Evolutionary conservation across 2,888 invertebrate genomes (phyloP).

Genomic region (Apodemia zela): DNA sequence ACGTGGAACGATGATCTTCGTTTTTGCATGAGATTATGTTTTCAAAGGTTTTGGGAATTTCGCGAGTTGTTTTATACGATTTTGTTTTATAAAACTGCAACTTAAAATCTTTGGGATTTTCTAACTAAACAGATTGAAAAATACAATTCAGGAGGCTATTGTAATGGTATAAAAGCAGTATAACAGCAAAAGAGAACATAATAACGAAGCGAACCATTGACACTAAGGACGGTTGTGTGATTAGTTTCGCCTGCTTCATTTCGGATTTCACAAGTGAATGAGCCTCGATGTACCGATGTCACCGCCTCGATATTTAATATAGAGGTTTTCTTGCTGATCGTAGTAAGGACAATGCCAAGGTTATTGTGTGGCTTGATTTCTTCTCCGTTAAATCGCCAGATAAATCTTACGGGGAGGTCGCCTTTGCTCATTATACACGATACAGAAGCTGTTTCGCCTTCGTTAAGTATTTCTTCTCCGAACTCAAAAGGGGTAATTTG

Average conservation of each 20-base stretch:
- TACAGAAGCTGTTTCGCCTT: constrained; percentile 86
- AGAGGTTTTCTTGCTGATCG: constrained; percentile 83
- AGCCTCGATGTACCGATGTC: constrained; percentile 81
- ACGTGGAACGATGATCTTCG: too few relatives aligned
- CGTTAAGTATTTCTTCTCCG: constrained; percentile 86
- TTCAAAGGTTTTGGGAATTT: neutral
- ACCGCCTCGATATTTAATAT: constrained; percentile 84
- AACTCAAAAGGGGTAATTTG: constrained; percentile 88
- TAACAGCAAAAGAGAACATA: constrained; percentile 35
- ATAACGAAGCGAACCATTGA: constrained; percentile 77
- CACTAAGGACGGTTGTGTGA: constrained; percentile 80
- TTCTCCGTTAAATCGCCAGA: constrained; percentile 84
- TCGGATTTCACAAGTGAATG: constrained; percentile 83
- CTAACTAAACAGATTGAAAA: constrained; percentile 74
- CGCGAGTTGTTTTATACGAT: neutral
- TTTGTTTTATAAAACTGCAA: neutral
- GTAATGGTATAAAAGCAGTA: constrained; percentile 48
- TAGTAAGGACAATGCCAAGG: constrained; percentile 80
- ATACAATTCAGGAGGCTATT: constrained; percentile 85
- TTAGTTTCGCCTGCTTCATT: constrained; percentile 82
- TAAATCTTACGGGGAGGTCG: constrained; percentile 88
- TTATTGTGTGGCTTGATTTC: constrained; percentile 69
- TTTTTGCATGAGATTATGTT: too few relatives aligned
- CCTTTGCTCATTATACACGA: constrained; percentile 89
- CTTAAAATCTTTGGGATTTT: neutral